A percentile compares a stretch with the other conserved stretches of the same genome.
These are phyloP conservation scores for Porites rus DNA, from an alignment of 92 coral and sea anemone genomes.

Conservation along the genomic window DNA sequence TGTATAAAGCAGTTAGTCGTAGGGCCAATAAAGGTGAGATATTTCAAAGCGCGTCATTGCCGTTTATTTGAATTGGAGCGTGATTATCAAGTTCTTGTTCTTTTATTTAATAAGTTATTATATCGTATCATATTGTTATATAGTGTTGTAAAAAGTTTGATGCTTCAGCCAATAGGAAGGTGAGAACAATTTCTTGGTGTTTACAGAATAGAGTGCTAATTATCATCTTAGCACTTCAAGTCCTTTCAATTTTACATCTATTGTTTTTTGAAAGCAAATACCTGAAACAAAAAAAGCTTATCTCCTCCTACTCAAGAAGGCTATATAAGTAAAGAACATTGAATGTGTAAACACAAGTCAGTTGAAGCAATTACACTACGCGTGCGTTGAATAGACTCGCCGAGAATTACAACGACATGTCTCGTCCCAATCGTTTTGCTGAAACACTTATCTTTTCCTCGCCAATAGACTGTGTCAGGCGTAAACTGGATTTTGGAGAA, in stretches of 20 bases:
- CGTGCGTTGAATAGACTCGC: not conserved
- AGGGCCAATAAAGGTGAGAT: no score
- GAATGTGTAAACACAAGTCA: not conserved
- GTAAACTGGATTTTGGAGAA: not conserved
- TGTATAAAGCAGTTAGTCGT: no score
- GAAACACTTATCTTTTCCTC: not conserved
- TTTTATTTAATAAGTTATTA: no score
- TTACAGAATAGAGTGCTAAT: not conserved
- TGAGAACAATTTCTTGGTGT: not conserved
- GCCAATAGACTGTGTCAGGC: not conserved
- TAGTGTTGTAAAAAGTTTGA: no score
- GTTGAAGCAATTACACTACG: not conserved
- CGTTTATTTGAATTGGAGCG: no score
- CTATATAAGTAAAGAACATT: not conserved
- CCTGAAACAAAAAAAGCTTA: not conserved
- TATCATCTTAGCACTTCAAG: no score
- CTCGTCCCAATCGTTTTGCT: not conserved
- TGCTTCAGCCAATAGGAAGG: not conserved
- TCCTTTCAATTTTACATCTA: not conserved
- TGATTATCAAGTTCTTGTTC: no score
- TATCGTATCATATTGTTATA: no score
- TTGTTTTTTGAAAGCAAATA: not conserved
- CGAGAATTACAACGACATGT: not conserved
- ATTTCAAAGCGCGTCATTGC: no score
- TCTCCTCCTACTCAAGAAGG: constrained; percentile 5